Evolutionary conservation across 2,888 invertebrate genomes (phyloP).

Genomic region (Pandemis cinnamomeana): DNA sequence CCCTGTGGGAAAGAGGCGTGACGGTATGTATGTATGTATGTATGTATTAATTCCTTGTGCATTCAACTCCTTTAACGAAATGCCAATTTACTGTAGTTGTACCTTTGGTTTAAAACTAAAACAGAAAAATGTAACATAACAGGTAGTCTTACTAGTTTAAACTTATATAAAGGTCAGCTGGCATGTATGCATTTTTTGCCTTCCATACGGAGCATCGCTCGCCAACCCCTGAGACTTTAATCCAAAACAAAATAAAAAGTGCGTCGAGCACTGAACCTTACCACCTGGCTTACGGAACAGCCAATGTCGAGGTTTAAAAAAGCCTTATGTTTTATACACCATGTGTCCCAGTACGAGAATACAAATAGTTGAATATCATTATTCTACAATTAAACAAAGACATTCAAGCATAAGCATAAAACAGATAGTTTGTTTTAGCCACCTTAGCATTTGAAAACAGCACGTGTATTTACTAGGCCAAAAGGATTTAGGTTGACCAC

Average conservation of each 20-base stretch:
- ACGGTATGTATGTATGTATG: too few relatives aligned
- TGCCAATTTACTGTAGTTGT: not conserved
- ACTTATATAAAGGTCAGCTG: constrained; percentile 61
- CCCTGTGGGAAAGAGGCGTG: too few relatives aligned
- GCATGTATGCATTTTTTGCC: constrained; percentile 58
- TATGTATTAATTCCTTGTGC: not conserved
- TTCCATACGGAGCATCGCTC: constrained; percentile 50
- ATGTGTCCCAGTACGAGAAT: not conserved
- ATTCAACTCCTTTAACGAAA: not conserved
- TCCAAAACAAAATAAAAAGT: constrained; percentile 74
- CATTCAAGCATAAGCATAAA: not conserved
- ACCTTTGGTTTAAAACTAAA: not conserved
- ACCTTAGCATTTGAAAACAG: not conserved
- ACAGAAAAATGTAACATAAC: not conserved
- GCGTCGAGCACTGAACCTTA: constrained; percentile 70
- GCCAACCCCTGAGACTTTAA: constrained; percentile 61
- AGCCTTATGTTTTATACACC: not conserved
- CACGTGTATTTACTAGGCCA: constrained; percentile 4
- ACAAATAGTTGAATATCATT: not conserved
- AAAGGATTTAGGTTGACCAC: not conserved
- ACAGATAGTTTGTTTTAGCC: not conserved
- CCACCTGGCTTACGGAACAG: constrained; percentile 66
- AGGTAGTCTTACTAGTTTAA: not conserved
- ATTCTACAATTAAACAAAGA: too few relatives aligned
- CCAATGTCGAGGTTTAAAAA: constrained; percentile 17